phyloP scores from a whole-genome alignment of 2,888 invertebrate species.

The Tinea pellionella region DNA sequence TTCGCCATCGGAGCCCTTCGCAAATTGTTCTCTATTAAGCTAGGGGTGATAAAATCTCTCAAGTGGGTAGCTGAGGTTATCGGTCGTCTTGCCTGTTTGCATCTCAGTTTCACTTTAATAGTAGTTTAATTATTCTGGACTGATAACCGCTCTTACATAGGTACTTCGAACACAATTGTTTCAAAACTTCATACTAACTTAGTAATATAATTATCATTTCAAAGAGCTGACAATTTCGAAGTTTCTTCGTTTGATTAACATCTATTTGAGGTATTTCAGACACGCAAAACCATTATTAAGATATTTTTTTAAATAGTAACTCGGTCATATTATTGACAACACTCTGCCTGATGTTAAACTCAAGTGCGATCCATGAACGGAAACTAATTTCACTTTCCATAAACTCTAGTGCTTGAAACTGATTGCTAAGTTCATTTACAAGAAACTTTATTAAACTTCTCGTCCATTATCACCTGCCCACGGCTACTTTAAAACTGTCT shows the following conservation, averaged over 20 bases:
- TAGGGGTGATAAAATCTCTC: constrained; percentile 54
- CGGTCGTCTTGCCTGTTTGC: constrained; percentile 31
- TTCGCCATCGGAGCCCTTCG: constrained; percentile 34
- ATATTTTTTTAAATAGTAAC: too few relatives aligned
- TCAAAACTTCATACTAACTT: background rate
- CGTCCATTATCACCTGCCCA: too few relatives aligned
- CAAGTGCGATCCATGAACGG: too few relatives aligned
- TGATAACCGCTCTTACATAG: constrained; percentile 20
- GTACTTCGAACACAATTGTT: background rate
- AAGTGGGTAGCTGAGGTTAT: constrained; percentile 29
- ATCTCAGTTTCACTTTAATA: constrained; percentile 24
- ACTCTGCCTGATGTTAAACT: too few relatives aligned
- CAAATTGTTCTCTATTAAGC: constrained; percentile 53
- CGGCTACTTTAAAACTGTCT: too few relatives aligned
- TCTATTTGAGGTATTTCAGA: background rate
- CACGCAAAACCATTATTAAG: too few relatives aligned
- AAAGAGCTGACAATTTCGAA: background rate
- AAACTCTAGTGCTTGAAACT: too few relatives aligned
- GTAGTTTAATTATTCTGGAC: constrained; percentile 34
- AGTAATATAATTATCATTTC: background rate
- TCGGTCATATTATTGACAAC: too few relatives aligned
- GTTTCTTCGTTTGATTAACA: background rate
- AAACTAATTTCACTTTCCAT: too few relatives aligned
- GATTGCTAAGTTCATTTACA: too few relatives aligned
- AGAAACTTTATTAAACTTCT: too few relatives aligned